Base-by-base conservation (phyloP, 2,888 invertebrate genomes). In the Athalia cordata region DNA sequence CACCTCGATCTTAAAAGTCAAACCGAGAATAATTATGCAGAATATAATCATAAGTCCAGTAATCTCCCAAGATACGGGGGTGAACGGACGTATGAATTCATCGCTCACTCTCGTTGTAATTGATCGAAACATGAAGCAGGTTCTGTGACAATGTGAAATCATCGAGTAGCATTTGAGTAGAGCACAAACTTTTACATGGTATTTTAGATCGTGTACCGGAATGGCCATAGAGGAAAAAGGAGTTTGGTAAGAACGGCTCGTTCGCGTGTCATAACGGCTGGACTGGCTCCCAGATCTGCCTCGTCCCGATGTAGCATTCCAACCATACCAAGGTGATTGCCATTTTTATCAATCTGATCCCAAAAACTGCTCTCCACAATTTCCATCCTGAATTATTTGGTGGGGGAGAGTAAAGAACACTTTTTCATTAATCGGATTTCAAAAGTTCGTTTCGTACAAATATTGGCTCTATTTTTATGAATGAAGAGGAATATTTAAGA, bases 181-280 rank as follows among this genome's bases (percentile, higher is more conserved):
- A 3, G 15, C 13, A 9, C 7, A 13, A 29, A 3, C 15, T 15
- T 45, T n/a, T 29, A n/a, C 43, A 45, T 61, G 15, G 47, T 47
- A 47, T 47, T 45, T 55, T 6, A 43, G n/a, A 5, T 68, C 13
- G 11, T 5, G 55, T 50, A 55, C 68, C 78, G 47, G 11, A 66
- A 72, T 57, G 66, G 78, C 80, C 80, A 65, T 61, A 8, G 15
- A 62, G 77, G 83, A 5, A 82, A 81, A 8, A 84, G 81, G 0
- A 84, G 66, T 0, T 59, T 74, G 5, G 80, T 82, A 3, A 80
- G 81, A 29, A 80, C 78, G 8, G 82, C 78, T 77, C 84, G 79
- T 55, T 84, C 82, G 5, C 81, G 79, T 5, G 80, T 81, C 83
- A 84, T 83, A 45, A 84, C 81, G 52, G 83, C 82, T 11, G 85